Evolutionary conservation across 2,797 vertebrate species (phyloP).

Genomic region (Poecile montanus): DNA sequence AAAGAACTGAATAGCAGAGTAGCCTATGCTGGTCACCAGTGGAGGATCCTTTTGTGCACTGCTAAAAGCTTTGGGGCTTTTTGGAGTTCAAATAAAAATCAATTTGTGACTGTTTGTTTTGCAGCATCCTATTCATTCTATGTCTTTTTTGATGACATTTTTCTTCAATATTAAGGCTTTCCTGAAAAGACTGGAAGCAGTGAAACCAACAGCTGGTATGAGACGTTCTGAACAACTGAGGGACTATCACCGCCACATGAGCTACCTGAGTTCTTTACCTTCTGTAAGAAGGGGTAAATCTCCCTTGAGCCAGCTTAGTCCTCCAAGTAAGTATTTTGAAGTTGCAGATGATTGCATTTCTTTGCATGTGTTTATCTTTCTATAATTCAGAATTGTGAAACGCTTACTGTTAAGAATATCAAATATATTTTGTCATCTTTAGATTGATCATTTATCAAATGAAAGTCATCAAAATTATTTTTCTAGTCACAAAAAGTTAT

Average conservation of each 20-base stretch:
- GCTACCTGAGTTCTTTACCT: constrained; percentile 74
- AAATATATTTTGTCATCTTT: neutral
- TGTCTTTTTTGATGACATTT: neutral
- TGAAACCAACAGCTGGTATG: constrained; percentile 89
- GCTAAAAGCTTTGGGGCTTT: neutral
- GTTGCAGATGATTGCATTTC: neutral
- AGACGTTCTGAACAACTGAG: constrained; percentile 86
- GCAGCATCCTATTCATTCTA: neutral
- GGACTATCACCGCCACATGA: constrained; percentile 86
- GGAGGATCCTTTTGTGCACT: neutral
- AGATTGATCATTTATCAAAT: neutral
- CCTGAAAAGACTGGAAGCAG: constrained; percentile 88
- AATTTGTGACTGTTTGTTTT: neutral
- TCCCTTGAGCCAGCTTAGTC: constrained; percentile 70
- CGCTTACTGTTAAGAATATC: neutral
- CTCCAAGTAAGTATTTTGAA: constrained; percentile 67
- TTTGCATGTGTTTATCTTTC: neutral
- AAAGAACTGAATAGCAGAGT: neutral
- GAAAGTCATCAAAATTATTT: neutral
- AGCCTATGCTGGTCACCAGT: neutral
- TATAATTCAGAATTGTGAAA: neutral
- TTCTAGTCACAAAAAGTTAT: neutral
- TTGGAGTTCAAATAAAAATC: neutral
- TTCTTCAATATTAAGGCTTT: constrained; percentile 81
- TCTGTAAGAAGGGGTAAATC: constrained; percentile 65